These are phyloP conservation scores for Ceyx melanurus DNA, from an alignment of 2,113 vertebrate genomes.

Conservation along the genomic window DNA sequence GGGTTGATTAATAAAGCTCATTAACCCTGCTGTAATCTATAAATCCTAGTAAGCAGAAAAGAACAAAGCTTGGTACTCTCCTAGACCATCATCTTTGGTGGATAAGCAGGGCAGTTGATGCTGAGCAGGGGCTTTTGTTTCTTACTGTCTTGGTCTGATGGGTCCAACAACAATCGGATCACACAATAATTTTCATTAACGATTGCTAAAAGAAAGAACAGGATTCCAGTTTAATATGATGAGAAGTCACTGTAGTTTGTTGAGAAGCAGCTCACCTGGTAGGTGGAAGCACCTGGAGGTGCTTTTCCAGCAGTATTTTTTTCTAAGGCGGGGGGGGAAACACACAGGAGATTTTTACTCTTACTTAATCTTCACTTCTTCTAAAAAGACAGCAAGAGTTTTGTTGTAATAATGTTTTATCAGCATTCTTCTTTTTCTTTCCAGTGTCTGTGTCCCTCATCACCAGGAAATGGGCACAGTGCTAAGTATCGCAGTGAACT, in stretches of 20 bases:
- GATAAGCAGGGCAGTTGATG: background rate
- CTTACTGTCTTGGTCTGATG: background rate
- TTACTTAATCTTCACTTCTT: background rate
- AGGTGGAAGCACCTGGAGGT: background rate
- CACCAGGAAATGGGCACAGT: fast-evolving
- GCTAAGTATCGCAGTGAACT: background rate
- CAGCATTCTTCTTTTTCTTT: background rate
- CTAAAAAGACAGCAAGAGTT: background rate
- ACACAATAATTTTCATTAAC: background rate
- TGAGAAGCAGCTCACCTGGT: background rate
- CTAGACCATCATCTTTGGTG: background rate
- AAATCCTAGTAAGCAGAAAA: background rate
- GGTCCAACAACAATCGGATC: background rate
- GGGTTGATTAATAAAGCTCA: background rate
- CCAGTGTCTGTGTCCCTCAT: background rate
- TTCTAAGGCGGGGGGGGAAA: background rate
- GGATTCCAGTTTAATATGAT: background rate
- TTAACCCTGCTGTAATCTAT: background rate
- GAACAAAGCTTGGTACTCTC: background rate
- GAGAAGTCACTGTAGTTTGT: background rate
- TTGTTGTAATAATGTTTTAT: background rate
- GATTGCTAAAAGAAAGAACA: background rate
- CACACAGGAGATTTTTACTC: background rate
- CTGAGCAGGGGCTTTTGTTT: background rate
- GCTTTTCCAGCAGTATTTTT: background rate